Evolutionary conservation across 2,888 invertebrate species (phyloP).

Genomic region (Drosophila emarginata): DNA sequence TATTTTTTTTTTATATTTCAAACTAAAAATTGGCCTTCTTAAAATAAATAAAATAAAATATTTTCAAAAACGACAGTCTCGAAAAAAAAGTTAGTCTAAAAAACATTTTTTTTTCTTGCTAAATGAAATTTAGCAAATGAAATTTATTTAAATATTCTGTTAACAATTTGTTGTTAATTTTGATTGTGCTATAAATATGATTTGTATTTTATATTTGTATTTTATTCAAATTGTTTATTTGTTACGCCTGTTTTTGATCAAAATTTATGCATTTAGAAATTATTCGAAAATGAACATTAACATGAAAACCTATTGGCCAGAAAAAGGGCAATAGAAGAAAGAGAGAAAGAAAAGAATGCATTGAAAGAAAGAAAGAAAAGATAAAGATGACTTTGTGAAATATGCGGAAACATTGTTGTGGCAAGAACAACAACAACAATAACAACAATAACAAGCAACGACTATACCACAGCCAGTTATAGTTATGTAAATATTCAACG

Average conservation of each 20-base stretch:
- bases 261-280: conserved; percentile 17
- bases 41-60: too few relatives aligned
- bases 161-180: too few relatives aligned
- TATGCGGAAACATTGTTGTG: neutral
- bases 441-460: neutral
- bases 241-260: neutral
- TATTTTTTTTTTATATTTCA: too few relatives aligned
- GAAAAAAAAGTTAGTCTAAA: too few relatives aligned
- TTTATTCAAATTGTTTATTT: neutral
- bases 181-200: neutral
- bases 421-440: neutral
- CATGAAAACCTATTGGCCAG: conserved; percentile 5
- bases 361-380: neutral
- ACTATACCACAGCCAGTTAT: conserved; percentile 16
- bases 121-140: too few relatives aligned
- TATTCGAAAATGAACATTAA: conserved; percentile 15
- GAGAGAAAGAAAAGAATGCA: conserved; percentile 7
- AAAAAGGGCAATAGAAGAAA: neutral
- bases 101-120: too few relatives aligned
- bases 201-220: neutral
- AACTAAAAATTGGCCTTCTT: too few relatives aligned
- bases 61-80: too few relatives aligned
- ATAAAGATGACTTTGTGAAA: neutral
- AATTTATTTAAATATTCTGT: too few relatives aligned
- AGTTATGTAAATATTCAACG: conserved; percentile 48